Evolutionary conservation across 1,140 invertebrate genomes (phyloP).

Genomic region (Sitobion miscanthi): DNA sequence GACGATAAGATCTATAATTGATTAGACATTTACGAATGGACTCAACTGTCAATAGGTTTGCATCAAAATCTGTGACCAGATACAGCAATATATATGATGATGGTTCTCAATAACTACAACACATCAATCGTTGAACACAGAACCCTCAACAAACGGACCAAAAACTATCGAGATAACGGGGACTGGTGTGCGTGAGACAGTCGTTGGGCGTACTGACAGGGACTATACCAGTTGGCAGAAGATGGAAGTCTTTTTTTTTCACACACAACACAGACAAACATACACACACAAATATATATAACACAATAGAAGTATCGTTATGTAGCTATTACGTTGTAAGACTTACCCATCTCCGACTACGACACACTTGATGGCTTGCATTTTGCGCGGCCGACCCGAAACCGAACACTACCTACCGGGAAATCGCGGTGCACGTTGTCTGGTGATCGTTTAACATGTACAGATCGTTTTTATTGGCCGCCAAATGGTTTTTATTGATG

Average conservation of each 20-base stretch:
- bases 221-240: neutral
- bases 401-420: conserved; percentile 43
- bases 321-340: neutral
- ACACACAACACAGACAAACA: neutral
- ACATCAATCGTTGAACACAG: neutral
- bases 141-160: neutral
- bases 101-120: neutral
- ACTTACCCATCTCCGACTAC: conserved; percentile 59
- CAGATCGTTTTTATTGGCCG: conserved; percentile 40
- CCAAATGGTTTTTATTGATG: conserved; percentile 50
- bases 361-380: conserved; percentile 59
- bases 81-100: neutral
- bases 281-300: neutral
- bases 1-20: neutral
- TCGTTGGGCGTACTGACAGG: neutral
- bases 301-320: neutral
- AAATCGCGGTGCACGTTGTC: conserved; percentile 35
- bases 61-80: neutral
- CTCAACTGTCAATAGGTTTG: neutral
- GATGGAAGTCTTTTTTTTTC: neutral
- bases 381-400: conserved; percentile 43
- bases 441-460: conserved; percentile 38
- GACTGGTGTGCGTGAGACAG: neutral
- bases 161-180: neutral
- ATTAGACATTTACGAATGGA: neutral